Conservation (phyloP, 37 sponge, comb jelly and placozoan genomes). For the Theonella swinhoei region DNA sequence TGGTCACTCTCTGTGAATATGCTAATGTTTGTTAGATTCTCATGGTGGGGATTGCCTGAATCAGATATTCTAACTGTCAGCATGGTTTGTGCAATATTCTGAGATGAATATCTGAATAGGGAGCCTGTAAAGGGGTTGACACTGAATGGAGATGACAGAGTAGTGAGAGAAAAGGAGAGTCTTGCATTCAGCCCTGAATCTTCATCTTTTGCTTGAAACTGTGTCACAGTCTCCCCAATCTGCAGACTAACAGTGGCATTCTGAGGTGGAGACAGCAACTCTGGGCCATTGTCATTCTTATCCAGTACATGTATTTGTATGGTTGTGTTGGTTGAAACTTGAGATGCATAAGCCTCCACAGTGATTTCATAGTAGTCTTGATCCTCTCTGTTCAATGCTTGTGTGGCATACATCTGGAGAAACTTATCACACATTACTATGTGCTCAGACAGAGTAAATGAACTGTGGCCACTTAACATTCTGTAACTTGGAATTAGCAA, state of each 20-base stretch:
- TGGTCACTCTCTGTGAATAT: constrained; percentile 58
- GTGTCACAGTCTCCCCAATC: constrained; percentile 20
- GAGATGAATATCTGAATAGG: constrained; percentile 7
- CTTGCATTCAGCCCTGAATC: constrained; percentile 45
- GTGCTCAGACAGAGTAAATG: constrained; percentile 11
- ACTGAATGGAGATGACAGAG: background rate
- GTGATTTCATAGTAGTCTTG: constrained; percentile 23
- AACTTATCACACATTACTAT: constrained; percentile 5
- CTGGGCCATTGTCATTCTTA: constrained; percentile 52
- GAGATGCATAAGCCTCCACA: constrained; percentile 29
- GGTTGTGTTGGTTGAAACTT: constrained; percentile 5
- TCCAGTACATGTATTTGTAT: constrained; percentile 54
- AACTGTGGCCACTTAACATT: constrained; percentile 5
- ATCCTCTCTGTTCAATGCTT: constrained; percentile 8
- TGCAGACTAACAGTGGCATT: background rate
- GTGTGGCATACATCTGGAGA: constrained; percentile 20
- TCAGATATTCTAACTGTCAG: constrained; percentile 40
- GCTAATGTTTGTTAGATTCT: constrained; percentile 8
- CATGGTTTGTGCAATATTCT: constrained; percentile 2
- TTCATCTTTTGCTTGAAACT: constrained; percentile 34
- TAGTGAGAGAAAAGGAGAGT: constrained; percentile 8
- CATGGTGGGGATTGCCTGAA: constrained; percentile 29
- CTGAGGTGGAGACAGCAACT: constrained; percentile 1
- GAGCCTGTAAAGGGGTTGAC: constrained; percentile 38
- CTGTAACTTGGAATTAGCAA: constrained; percentile 20